Base-by-base conservation (phyloP, 2,888 invertebrate species). In the Brachypalpus laphriformis region DNA sequence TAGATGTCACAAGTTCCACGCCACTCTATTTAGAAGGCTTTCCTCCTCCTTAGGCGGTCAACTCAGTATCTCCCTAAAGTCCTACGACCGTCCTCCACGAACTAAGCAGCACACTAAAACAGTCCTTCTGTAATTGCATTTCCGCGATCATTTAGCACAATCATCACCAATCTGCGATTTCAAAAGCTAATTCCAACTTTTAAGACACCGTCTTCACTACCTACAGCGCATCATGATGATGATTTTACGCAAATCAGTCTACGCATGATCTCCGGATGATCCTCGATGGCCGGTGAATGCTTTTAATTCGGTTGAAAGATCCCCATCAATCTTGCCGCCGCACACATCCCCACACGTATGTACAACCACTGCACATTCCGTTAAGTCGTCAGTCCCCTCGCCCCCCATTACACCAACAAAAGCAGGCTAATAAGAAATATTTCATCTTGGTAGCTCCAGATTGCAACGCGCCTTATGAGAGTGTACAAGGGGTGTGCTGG, bases 261-360 rank as follows among this genome's bases (percentile, higher is more conserved):
- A 59, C 70, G 74, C 68, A 68, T 80, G 74, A 80, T 80, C 75
- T 57, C 20, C 61, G 47, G 42, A 49, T 77, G 68, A 76, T 78
- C 42, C 11, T 45, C 37, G 51, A 42, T 66, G 78, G 49, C 51
- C 72, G 80, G 80, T 74, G 68, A 80, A 83, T 80, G 61, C 83
- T 45, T 80, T 85, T 85, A 76, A 81, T 81, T 76, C 81, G 57
- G 75, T 76, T 81, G 81, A 81, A 81, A 81, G 81, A 76, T 85
- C 70, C 75, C 65, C 81, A 85, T 81, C 81, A 85, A 81, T 81
- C 81, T 71, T 76, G 18, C 25, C 25, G 16, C 42, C 59, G 37
- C 72, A 49, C 78, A 65, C 63, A 76, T 42, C 16, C 16, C 16
- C 37, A 31, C 37, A 71, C 78, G 51, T 49, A 61, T 9, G 4